Base-by-base conservation (phyloP, 2,888 invertebrate species). In the Drymonia ruficornis region DNA sequence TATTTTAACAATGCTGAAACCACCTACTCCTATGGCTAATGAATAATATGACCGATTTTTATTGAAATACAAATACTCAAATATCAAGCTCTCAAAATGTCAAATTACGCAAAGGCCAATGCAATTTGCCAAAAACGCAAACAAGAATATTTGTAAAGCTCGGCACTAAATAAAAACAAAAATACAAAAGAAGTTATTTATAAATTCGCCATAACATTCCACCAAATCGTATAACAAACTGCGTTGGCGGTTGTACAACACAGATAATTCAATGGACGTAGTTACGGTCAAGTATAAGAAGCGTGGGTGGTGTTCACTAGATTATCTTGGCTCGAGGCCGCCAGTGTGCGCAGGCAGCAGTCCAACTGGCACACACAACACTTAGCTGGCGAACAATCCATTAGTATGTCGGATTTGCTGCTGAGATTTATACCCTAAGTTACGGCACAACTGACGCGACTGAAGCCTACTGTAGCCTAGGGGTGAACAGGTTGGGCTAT, bases 311-410 rank as follows among this genome's bases (percentile, higher is more conserved):
- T 74, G 76, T 70, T 83, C 76, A 81, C 80, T 86, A 83, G 84
- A 87, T 87, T 83, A 86, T 86, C 83, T 83, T 78, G 83, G 84
- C 81, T 78, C 72, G 72, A 63, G 72, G 73, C 70, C 79, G 74
- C 58, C 53, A 62, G 70, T 66, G 67, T 76, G 72, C 77, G 76
- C 74, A 81, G 88, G 87, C 87, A 87, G 68, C 59, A 73, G 72
- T 84, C 87, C 88, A 88, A 83, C 81, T 88, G 87, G 88, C 87
- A 83, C 80, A 75, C 75, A 67, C 72, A 68, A 72, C 71, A 70
- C 75, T 77, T 77, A 82, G 79, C 77, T 71, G 69, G 79, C 81
- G 76, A 81, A 86, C 84, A 82, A 86, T 87, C 86, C 87, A 88
- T 87, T 87, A 88, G 80, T 80, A 81, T 78, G 76, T 82, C 76